Base-by-base conservation (phyloP, 1,140 invertebrate species). In the Diprion similis region DNA sequence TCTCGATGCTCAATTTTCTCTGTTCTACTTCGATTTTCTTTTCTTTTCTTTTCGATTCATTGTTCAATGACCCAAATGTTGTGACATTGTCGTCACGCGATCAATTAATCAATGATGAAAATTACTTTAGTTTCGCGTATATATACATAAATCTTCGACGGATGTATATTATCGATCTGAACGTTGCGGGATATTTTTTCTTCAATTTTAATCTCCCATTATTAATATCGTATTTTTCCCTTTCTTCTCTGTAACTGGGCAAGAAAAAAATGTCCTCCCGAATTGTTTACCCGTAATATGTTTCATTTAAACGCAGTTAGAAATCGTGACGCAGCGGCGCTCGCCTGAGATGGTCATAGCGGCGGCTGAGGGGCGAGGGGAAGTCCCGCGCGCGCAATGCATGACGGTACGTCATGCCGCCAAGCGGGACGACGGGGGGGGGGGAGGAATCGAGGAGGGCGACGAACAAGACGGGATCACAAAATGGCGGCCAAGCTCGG, bases 401-500 rank as follows among this genome's bases (percentile, higher is more conserved):
- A 83, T 76, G 80, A 73, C 71, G 82, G 82, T 79, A 76, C 15
- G 18, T 68, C 37, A 13, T 68, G 15, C 11, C 48, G 70, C 59
- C 71, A 75, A 73, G 68, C 13, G 48, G 71, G 68, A 37, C 4
- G 0, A 65, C 6, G 74, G 73, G 73, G 78, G 75, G 70, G 13
- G 66, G 75, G 70, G 13, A 13, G 76, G 66, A 59, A 68, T 80
- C 77, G 78, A 83, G 76, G 73, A 77, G 77, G 80, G 77, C 79
- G 70, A 77, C 76, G 78, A 82, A 82, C 83, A 75, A 84, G 82
- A 77, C 74, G 75, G 79, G 78, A 81, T 80, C 83, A 86, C 77
- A 86, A 86, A 85, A 86, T 86, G 85, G 85, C 82, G 80, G 83
- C 80, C 77, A 79, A 80, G 78, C 82, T 80, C 72, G 68, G 68